phyloP scores from a whole-genome alignment of 1,140 invertebrate species.

The Callitettix versicolor region DNA sequence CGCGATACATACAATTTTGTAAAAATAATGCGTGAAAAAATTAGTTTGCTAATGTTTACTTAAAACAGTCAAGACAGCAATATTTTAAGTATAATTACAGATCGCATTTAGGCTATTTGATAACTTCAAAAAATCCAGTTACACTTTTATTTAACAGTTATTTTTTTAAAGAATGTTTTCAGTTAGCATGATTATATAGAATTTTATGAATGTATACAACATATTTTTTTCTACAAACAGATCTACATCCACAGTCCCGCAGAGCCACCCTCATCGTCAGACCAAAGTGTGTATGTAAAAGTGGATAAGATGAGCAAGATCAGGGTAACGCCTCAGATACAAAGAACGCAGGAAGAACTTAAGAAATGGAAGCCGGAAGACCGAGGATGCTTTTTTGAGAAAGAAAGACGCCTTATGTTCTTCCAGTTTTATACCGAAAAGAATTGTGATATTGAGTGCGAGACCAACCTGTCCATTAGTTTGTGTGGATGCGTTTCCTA shows the following conservation, averaged over 20 bases:
- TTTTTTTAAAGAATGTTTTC: too few relatives aligned
- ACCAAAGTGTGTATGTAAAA: conserved; percentile 7
- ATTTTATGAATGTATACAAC: too few relatives aligned
- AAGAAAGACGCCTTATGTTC: conserved; percentile 45
- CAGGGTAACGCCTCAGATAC: conserved; percentile 8
- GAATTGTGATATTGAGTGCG: conserved; percentile 34
- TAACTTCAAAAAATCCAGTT: too few relatives aligned
- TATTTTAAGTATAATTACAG: too few relatives aligned
- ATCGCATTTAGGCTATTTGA: too few relatives aligned
- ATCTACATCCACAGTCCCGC: conserved; percentile 16
- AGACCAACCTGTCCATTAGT: conserved; percentile 37
- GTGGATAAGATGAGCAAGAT: conserved; percentile 1
- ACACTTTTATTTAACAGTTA: too few relatives aligned
- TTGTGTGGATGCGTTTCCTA: conserved; percentile 53
- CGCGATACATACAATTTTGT: too few relatives aligned
- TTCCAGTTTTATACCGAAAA: conserved; percentile 38
- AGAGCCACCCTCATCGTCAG: conserved; percentile 6
- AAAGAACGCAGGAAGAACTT: neutral
- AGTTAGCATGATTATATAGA: too few relatives aligned
- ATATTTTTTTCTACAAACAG: too few relatives aligned
- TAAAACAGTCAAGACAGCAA: too few relatives aligned
- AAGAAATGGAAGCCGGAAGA: conserved; percentile 14
- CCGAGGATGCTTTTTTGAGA: conserved; percentile 42
- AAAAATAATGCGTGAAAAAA: too few relatives aligned
- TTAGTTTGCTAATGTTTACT: too few relatives aligned